A percentile compares a stretch with the other conserved stretches of the same genome.
Evolutionary conservation across 2,888 invertebrate genomes (phyloP).

Genomic region (Aphidoletes aphidimyza): DNA sequence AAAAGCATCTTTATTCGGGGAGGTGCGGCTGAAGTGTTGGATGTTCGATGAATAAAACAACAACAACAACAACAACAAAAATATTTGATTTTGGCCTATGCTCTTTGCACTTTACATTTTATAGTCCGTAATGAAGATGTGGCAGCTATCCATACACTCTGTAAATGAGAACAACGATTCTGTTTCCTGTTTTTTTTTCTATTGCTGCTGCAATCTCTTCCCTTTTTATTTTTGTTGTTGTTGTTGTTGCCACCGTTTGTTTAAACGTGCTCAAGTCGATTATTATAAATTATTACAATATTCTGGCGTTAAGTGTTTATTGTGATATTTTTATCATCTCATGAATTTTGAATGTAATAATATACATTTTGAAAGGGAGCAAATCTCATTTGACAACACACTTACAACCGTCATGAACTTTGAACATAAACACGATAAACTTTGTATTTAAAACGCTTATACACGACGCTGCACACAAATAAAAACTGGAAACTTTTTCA

Average conservation of each 20-base stretch:
- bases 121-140: constrained; percentile 38
- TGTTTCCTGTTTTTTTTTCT: background rate
- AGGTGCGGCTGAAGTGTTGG: no score
- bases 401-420: background rate
- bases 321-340: constrained; percentile 46
- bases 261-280: constrained; percentile 48
- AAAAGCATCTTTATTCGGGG: background rate
- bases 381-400: background rate
- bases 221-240: background rate
- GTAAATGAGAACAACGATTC: background rate
- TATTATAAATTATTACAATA: constrained; percentile 49
- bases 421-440: background rate
- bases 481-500: background rate
- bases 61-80: background rate
- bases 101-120: background rate
- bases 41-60: background rate
- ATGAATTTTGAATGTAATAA: constrained; percentile 42
- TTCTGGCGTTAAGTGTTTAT: constrained; percentile 33
- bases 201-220: background rate
- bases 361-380: background rate
- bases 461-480: background rate
- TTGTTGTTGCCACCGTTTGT: background rate
- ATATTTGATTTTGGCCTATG: constrained; percentile 52
- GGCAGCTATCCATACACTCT: background rate
- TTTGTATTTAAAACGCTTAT: background rate